Conservation (phyloP, 1,140 invertebrate species). For the Parapsyche elsis region DNA sequence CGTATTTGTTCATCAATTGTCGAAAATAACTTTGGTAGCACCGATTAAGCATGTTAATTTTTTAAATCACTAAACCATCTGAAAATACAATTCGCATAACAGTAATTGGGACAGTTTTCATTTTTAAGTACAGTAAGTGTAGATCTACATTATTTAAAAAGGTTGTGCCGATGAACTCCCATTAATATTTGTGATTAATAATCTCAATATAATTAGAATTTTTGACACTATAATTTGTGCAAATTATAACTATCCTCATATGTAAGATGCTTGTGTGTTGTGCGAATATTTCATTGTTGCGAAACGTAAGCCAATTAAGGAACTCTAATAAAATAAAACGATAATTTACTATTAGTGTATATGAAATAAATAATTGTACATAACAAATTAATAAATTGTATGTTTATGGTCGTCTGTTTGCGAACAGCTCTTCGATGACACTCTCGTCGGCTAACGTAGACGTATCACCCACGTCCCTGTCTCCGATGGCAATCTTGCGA, state of each 20-base stretch:
- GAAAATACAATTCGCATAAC: no score
- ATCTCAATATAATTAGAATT: not conserved
- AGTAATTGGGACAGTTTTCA: not conserved
- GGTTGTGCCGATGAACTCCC: no score
- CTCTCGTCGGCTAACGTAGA: slow-evolving; percentile 91
- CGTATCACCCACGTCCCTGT: slow-evolving; percentile 90
- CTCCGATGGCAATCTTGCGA: slow-evolving; percentile 91
- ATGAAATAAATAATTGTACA: not conserved
- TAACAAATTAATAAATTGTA: not conserved
- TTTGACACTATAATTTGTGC: not conserved
- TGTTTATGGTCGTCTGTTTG: slow-evolving; percentile 67
- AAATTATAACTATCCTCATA: not conserved
- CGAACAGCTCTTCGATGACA: slow-evolving; percentile 84
- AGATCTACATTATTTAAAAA: no score
- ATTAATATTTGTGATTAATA: no score
- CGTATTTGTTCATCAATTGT: not conserved
- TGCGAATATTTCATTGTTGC: not conserved
- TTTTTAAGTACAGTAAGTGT: not conserved
- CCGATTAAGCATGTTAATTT: not conserved
- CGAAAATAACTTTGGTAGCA: not conserved
- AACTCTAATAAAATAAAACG: not conserved
- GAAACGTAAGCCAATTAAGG: not conserved
- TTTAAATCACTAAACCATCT: not conserved
- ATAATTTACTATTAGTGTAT: not conserved
- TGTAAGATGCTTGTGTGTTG: no score